Evolutionary conservation across 2,888 invertebrate species (phyloP).

Genomic region (Leptinotarsa rubiginosa): DNA sequence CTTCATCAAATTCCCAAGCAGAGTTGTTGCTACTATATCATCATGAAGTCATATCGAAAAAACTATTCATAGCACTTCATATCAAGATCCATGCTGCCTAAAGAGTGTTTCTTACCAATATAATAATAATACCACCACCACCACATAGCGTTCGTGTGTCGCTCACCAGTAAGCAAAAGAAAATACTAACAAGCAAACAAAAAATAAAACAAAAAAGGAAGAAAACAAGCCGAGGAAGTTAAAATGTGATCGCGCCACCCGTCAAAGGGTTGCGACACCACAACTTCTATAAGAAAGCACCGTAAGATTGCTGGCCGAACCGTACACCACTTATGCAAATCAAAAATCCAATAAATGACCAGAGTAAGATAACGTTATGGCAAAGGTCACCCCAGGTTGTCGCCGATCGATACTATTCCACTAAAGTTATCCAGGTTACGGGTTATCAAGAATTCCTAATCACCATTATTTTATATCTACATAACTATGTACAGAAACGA

Average conservation of each 20-base stretch:
- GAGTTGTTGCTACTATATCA: conserved; percentile 16
- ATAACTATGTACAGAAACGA: background rate
- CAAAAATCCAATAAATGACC: conserved; percentile 47
- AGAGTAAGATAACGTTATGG: conserved; percentile 37
- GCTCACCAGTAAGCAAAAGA: conserved; percentile 48
- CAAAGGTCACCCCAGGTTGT: conserved; percentile 47
- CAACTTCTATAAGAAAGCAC: conserved; percentile 36
- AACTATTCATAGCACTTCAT: background rate
- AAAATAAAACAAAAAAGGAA: conserved; percentile 37
- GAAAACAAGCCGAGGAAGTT: conserved; percentile 14
- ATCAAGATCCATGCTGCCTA: conserved; percentile 39
- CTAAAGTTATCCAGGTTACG: conserved; percentile 27
- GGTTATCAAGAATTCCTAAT: conserved; percentile 13
- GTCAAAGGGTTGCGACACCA: conserved; percentile 29
- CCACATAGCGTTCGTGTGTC: conserved; percentile 52
- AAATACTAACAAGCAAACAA: conserved; percentile 45
- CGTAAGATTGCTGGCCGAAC: conserved; percentile 35
- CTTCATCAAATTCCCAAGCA: conserved; percentile 6
- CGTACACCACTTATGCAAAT: conserved; percentile 47
- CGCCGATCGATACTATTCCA: conserved; percentile 44
- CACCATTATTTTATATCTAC: conserved; percentile 16
- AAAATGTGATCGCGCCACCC: conserved; percentile 19
- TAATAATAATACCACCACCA: conserved; percentile 56
- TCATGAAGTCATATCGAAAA: background rate
- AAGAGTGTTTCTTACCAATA: conserved; percentile 55